A percentile compares a stretch with the other conserved stretches of the same genome.
Conservation (phyloP, 2,797 vertebrate genomes). For the Setipinna tenuifilis region DNA sequence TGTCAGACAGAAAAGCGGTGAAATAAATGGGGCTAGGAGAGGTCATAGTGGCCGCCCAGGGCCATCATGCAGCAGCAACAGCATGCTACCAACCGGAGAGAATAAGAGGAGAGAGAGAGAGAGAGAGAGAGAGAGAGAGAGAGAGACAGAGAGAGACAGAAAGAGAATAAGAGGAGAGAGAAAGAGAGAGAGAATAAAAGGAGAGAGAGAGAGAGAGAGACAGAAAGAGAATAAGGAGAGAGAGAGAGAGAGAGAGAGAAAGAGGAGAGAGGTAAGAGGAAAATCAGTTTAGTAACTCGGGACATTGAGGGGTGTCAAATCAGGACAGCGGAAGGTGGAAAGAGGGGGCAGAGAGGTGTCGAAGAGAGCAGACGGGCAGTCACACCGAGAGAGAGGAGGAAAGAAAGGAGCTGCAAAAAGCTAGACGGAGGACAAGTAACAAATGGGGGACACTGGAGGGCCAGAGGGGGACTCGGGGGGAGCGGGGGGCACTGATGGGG, state of each 20-base stretch:
- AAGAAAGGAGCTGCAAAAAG: not conserved
- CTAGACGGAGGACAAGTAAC: slow-evolving; percentile 1
- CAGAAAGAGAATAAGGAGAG: not conserved
- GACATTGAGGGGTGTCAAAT: not conserved
- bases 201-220: too few species aligned
- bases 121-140: not conserved
- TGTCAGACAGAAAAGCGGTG: not conserved
- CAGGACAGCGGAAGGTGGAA: not conserved
- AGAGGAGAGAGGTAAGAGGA: not conserved
- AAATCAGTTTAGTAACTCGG: slow-evolving; percentile 5
- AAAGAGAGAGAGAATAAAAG: not conserved
- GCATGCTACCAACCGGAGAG: not conserved
- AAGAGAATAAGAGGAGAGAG: not conserved
- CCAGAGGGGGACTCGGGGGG: not conserved
- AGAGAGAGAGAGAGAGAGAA: not conserved
- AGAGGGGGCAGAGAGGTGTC: not conserved
- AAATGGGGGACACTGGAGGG: not conserved
- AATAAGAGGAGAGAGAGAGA: not conserved
- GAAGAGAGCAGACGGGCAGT: not conserved
- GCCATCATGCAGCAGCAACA: slow-evolving; percentile 1
- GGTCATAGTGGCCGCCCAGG: not conserved
- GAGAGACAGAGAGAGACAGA: too few species aligned
- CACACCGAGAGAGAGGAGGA: not conserved
- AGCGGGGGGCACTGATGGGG: not conserved
- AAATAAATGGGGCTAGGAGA: slow-evolving; percentile 8